Evolutionary conservation across 2,113 vertebrate species (phyloP).

Genomic region (Pseudopipra pipra): DNA sequence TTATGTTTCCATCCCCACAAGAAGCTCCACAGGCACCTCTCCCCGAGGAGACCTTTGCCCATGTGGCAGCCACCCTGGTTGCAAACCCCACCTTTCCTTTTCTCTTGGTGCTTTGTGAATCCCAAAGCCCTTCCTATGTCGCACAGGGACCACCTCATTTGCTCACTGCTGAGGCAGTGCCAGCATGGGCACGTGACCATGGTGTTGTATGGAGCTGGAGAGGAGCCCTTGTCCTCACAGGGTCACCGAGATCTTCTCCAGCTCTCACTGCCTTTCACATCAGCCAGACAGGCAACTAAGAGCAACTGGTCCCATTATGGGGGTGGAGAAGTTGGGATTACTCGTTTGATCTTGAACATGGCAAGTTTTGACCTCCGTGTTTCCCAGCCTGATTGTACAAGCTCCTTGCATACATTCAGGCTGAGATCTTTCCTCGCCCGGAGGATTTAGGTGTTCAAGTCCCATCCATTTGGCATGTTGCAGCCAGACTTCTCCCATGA

Average conservation of each 20-base stretch:
- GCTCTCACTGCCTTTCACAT: neutral
- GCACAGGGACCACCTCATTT: neutral
- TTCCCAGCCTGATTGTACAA: neutral
- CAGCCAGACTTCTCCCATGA: neutral
- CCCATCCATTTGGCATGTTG: neutral
- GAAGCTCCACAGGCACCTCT: neutral
- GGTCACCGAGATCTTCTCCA: neutral
- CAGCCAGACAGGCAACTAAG: neutral
- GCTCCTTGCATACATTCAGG: neutral
- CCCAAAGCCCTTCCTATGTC: neutral
- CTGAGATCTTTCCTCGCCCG: neutral
- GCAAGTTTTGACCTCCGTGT: neutral
- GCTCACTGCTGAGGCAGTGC: accelerated
- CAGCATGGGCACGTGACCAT: accelerated
- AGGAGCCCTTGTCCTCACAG: neutral
- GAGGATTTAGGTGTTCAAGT: neutral
- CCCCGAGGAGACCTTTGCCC: neutral
- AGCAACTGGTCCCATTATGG: neutral
- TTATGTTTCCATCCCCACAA: neutral
- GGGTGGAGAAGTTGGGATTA: neutral
- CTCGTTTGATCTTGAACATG: neutral
- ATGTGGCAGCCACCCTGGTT: neutral
- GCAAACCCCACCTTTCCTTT: neutral
- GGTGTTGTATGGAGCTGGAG: neutral
- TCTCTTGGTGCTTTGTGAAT: neutral